These are phyloP conservation scores for Lasiurus borealis DNA, from an alignment of 2,113 vertebrate species.

Conservation along the genomic window DNA sequence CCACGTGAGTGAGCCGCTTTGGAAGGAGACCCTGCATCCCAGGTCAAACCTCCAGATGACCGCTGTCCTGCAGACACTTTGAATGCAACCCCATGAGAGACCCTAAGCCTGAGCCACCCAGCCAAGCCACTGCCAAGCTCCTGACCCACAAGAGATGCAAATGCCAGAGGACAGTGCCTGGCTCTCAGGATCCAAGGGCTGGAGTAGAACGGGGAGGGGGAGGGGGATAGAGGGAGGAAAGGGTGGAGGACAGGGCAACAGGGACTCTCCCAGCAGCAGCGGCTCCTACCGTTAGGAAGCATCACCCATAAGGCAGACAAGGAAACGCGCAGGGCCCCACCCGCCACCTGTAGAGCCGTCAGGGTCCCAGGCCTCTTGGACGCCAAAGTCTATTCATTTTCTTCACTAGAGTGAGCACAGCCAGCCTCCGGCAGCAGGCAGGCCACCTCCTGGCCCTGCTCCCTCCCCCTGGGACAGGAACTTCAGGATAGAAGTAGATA, in stretches of 20 bases:
- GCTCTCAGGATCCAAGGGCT: not conserved
- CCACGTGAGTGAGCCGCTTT: accelerated
- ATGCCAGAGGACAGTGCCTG: too few relatives aligned
- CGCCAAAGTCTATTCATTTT: not conserved
- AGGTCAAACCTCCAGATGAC: not conserved
- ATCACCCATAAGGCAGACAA: not conserved
- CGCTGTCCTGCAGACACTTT: not conserved
- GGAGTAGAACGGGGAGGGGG: accelerated
- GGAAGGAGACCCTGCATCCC: not conserved
- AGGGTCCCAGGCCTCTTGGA: not conserved
- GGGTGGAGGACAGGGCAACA: too few relatives aligned
- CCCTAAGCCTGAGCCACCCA: not conserved
- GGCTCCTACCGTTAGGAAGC: not conserved
- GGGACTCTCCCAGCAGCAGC: not conserved
- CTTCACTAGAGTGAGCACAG: not conserved
- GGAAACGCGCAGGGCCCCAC: not conserved
- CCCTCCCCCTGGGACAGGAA: not conserved
- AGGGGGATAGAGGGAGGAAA: too few relatives aligned
- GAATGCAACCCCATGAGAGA: not conserved
- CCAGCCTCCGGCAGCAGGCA: not conserved
- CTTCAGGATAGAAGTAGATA: too few relatives aligned
- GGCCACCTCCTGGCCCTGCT: not conserved
- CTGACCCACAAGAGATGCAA: not conserved
- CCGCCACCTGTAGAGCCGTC: not conserved
- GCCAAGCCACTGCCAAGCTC: not conserved